A percentile compares a stretch with the other conserved stretches of the same genome.
Conservation (phyloP, 2,797 vertebrate genomes). For the Parambassis ranga region DNA sequence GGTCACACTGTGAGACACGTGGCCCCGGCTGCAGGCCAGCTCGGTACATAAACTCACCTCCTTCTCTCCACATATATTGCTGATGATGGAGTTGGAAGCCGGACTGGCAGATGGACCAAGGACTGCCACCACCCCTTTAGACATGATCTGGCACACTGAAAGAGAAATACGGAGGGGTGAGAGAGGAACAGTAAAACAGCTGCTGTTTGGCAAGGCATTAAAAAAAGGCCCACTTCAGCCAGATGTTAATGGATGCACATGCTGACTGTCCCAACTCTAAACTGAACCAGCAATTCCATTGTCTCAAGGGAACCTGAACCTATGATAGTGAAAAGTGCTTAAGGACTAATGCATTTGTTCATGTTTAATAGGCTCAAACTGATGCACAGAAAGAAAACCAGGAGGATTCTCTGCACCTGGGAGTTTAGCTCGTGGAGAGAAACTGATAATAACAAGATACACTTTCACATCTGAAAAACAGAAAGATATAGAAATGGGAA, state of each 20-base stretch:
- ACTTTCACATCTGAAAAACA: slow-evolving; percentile 8
- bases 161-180: background rate
- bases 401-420: background rate
- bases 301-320: slow-evolving; percentile 27
- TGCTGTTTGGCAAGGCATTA: background rate
- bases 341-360: slow-evolving; percentile 25
- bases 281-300: slow-evolving; percentile 20
- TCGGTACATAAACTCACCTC: slow-evolving; percentile 85
- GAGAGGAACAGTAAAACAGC: background rate
- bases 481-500: slow-evolving; percentile 18
- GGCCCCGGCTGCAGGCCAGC: background rate
- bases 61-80: slow-evolving; percentile 99
- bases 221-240: slow-evolving; percentile 17
- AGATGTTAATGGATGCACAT: slow-evolving; percentile 39
- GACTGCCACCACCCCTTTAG: slow-evolving; percentile 96
- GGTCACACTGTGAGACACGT: background rate
- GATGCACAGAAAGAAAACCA: slow-evolving; percentile 9
- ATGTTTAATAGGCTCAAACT: slow-evolving; percentile 14
- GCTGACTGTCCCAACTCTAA: slow-evolving; percentile 25
- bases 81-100: slow-evolving; percentile 98
- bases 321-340: slow-evolving; percentile 5
- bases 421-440: slow-evolving; percentile 2
- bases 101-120: slow-evolving; percentile 96
- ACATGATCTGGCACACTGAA: slow-evolving; percentile 98
- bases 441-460: slow-evolving; percentile 24